Percentiles rank a stretch among this genome's conserved stretches.
phyloP scores from a whole-genome alignment of 2,888 invertebrate species.

The Hetaerina titia region DNA sequence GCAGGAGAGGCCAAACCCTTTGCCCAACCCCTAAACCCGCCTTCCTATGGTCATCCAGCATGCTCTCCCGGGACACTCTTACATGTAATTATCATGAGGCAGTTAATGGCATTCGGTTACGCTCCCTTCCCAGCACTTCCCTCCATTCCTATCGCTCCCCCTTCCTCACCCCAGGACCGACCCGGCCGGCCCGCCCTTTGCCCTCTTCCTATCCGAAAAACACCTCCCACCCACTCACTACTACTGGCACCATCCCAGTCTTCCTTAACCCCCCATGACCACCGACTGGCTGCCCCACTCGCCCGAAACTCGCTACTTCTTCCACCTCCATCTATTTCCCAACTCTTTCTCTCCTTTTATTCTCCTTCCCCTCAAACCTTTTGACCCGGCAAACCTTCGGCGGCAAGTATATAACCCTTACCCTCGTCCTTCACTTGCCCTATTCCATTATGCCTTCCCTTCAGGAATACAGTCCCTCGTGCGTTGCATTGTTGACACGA shows the following conservation, averaged over 20 bases:
- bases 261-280: background rate
- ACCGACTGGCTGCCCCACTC: background rate
- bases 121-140: slow-evolving; percentile 21
- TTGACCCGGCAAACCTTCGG: background rate
- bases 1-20: slow-evolving; percentile 38
- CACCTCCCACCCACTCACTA: background rate
- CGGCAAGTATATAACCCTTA: background rate
- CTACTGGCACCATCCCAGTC: background rate
- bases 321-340: background rate
- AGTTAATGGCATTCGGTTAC: slow-evolving; percentile 68
- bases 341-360: background rate
- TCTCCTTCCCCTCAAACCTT: background rate
- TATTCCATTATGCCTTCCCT: background rate
- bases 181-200: background rate
- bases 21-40: slow-evolving; percentile 45
- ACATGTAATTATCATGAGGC: slow-evolving; percentile 68
- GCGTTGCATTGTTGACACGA: background rate
- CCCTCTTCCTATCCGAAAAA: background rate
- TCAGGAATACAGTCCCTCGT: background rate
- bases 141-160: background rate
- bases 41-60: slow-evolving; percentile 59
- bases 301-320: background rate
- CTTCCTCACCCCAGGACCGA: background rate
- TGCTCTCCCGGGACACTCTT: slow-evolving; percentile 61
- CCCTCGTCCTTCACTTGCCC: background rate